phyloP scores from a whole-genome alignment of 92 coral and sea anemone species.

The Zoanthus gigantus region DNA sequence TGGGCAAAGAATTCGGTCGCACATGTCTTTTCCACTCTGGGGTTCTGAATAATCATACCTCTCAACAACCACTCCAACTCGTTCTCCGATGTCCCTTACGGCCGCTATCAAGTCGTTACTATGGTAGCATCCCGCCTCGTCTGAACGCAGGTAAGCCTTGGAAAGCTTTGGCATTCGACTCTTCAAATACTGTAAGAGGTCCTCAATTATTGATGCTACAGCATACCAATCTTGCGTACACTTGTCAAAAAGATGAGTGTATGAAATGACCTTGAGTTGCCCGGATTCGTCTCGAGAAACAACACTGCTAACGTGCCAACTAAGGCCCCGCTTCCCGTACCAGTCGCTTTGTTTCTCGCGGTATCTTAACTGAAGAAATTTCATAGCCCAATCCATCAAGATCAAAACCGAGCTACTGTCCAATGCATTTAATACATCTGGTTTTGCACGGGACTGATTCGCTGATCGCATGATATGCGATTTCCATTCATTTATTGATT shows the following conservation, averaged over 20 bases:
- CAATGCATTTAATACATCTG: not conserved
- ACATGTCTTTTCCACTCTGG: conserved; percentile 36
- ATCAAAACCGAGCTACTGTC: conserved; percentile 13
- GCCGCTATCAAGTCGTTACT: conserved; percentile 11
- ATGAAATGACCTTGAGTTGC: conserved; percentile 14
- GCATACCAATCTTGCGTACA: conserved; percentile 18
- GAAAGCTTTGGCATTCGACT: not conserved
- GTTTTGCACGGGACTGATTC: conserved; percentile 12
- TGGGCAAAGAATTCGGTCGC: conserved; percentile 40
- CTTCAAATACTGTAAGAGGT: conserved; percentile 9
- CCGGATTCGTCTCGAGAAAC: conserved; percentile 2
- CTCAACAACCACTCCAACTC: conserved; percentile 12
- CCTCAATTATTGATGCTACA: conserved; percentile 11
- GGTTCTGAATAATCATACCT: conserved; percentile 32
- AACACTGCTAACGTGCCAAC: conserved; percentile 20
- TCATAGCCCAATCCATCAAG: conserved; percentile 25
- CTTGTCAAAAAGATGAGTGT: not conserved
- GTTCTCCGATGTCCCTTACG: not conserved
- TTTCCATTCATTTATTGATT: conserved; percentile 7
- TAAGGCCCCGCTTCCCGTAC: conserved; percentile 12
- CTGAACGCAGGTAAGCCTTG: conserved; percentile 30
- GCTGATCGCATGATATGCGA: conserved; percentile 12
- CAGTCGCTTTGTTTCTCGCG: conserved; percentile 6
- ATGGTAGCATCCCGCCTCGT: conserved; percentile 37
- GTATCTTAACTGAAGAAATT: conserved; percentile 4